Percentiles rank a stretch among this genome's conserved stretches.
Conservation (phyloP, 2,113 vertebrate species). For the Geococcyx californianus region DNA sequence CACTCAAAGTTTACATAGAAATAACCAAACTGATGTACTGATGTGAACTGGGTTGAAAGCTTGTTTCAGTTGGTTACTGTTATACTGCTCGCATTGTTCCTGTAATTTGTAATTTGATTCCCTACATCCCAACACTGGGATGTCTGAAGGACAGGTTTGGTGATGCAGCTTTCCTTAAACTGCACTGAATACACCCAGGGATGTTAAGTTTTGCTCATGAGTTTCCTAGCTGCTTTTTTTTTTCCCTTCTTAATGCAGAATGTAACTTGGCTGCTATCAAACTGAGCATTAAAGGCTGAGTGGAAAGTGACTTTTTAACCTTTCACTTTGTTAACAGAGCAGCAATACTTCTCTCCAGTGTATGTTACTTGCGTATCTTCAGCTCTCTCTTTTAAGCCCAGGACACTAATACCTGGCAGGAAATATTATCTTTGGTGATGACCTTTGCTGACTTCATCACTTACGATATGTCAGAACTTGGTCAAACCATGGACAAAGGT, state of each 20-base stretch:
- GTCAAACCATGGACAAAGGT: accelerated
- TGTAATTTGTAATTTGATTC: background rate
- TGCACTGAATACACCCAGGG: accelerated
- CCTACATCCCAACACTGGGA: accelerated
- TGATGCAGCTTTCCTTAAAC: background rate
- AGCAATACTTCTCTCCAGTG: background rate
- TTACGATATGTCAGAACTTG: background rate
- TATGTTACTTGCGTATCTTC: background rate
- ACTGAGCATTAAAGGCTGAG: background rate
- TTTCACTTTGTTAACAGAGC: background rate
- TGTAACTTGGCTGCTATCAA: background rate
- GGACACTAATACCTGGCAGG: background rate
- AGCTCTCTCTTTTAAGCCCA: background rate
- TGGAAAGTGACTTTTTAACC: background rate
- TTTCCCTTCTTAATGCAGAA: background rate
- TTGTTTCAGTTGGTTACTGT: background rate
- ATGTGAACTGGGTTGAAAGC: background rate
- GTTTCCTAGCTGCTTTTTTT: background rate
- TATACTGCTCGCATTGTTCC: background rate
- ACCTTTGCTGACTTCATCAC: background rate
- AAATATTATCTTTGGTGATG: background rate
- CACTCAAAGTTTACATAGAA: background rate
- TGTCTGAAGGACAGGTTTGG: background rate
- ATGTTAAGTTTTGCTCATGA: background rate
- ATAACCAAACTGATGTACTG: accelerated